A percentile compares a stretch with the other conserved stretches of the same genome.
These are phyloP conservation scores for Lamprotornis superbus DNA, from an alignment of 2,113 vertebrate species.

Conservation along the genomic window DNA sequence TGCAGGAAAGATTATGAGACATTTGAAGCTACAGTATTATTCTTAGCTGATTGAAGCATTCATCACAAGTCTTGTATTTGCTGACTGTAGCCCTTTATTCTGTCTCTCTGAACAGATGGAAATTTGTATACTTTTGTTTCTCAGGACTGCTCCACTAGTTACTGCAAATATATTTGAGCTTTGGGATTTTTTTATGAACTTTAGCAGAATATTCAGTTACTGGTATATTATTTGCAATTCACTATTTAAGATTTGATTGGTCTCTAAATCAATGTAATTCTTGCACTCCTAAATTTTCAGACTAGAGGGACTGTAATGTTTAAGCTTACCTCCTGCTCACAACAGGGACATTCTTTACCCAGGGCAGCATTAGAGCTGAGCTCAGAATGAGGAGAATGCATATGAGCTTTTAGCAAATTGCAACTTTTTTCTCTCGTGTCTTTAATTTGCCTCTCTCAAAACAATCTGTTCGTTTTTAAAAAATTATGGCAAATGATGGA, in stretches of 20 bases:
- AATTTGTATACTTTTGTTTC: neutral
- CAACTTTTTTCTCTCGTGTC: neutral
- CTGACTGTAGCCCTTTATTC: neutral
- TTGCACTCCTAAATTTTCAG: neutral
- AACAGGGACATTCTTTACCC: neutral
- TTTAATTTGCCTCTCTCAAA: neutral
- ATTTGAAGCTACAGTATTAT: neutral
- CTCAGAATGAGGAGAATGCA: neutral
- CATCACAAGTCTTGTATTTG: neutral
- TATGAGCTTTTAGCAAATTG: neutral
- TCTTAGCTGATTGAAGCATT: constrained; percentile 26
- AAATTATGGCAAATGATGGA: neutral
- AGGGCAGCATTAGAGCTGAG: neutral
- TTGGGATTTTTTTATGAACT: neutral
- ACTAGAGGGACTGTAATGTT: neutral
- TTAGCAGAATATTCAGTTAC: neutral
- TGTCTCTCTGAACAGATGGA: constrained; percentile 1
- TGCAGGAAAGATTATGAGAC: neutral
- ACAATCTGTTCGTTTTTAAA: neutral
- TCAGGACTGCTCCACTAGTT: neutral
- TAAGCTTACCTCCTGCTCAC: neutral
- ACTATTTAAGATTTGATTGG: neutral
- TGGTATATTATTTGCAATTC: neutral
- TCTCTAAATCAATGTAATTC: neutral
- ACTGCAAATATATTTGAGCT: neutral